Evolutionary conservation across 2,888 invertebrate species (phyloP), one percentile per base, ranked within the genome.

Genomic region (Merodon equestris): DNA sequence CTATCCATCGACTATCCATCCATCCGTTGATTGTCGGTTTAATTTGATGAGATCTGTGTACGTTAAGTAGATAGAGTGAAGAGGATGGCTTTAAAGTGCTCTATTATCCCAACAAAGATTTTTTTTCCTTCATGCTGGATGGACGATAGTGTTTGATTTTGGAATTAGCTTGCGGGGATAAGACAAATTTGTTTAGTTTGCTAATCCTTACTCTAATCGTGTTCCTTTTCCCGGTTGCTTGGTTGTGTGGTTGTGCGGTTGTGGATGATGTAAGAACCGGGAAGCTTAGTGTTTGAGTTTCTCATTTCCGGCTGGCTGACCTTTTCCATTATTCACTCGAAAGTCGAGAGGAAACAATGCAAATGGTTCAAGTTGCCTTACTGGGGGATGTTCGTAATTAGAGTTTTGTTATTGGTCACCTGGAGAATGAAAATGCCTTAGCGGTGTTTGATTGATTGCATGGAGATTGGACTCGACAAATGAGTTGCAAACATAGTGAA

Each of bases 391-490:
- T 27, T 27, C 27, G 63, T 75, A 75, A 75, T 75, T 75, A 64
- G 58, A n/a, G 38, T 12, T 48, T 51, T 9, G 10, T 53, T 57
- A 50, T 53, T 75, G 70, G 64, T 70, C 58, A 75, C 75, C 64
- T 64, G 53, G 58, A 19, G 70, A 64, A 34, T 64, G 64, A 54
- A 70, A 75, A 64, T 75, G 58, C 53, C 57, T 53, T 47, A 42
- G 63, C 56, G 27, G 48, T 5, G 9, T 51, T 38, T 75, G 70
- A 75, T 70, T 70, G 70, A 75, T 75, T 70, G 48, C 54, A 44
- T 15, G 34, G 58, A 38, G 63, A 70, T 70, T 53, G 51, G 36
- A 64, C 54, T 58, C 63, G 75, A 75, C 75, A 75, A 75, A 70
- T 75, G 74, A 75, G 53, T 48, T 58, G 68, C 34, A 53, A 64